Percentiles rank a stretch among this genome's conserved stretches.
Evolutionary conservation across 2,888 invertebrate species (phyloP).

Genomic region (Gastrophysa polygoni): DNA sequence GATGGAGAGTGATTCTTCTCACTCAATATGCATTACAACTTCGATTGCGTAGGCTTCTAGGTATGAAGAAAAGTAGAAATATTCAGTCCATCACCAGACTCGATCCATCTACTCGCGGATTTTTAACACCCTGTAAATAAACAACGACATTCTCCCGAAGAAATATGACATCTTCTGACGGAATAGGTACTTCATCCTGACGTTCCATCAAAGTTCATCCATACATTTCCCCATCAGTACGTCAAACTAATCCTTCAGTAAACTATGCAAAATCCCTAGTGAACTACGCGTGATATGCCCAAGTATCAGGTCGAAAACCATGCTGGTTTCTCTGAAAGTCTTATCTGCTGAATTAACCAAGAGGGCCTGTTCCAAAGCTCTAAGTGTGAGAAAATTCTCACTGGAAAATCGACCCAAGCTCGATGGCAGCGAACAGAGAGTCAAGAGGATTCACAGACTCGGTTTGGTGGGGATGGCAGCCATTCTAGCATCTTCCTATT

Average conservation of each 20-base stretch:
- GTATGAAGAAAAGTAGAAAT: no score
- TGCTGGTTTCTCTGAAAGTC: neutral
- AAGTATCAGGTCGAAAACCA: neutral
- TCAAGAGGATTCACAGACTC: conserved; percentile 6
- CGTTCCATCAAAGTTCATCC: neutral
- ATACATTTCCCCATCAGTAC: neutral
- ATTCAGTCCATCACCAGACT: no score
- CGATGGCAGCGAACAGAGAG: conserved; percentile 6
- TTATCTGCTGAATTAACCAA: neutral
- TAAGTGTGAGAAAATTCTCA: conserved; percentile 8
- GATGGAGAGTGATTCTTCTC: no score
- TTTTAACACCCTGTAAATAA: no score
- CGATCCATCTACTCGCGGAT: no score
- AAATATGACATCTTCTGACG: no score
- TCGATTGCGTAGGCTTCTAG: no score
- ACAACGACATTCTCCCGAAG: no score
- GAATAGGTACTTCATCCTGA: neutral
- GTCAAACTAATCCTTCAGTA: neutral
- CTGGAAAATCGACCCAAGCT: conserved; percentile 12
- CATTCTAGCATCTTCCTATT: conserved; percentile 17
- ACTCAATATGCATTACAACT: no score
- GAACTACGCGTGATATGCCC: conserved; percentile 1
- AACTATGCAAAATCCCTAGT: conserved; percentile 20
- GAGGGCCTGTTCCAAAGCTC: neutral
- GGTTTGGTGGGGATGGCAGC: conserved; percentile 22